Evolutionary conservation across 2,888 invertebrate species (phyloP).

Genomic region (Tetanocera ferruginea): DNA sequence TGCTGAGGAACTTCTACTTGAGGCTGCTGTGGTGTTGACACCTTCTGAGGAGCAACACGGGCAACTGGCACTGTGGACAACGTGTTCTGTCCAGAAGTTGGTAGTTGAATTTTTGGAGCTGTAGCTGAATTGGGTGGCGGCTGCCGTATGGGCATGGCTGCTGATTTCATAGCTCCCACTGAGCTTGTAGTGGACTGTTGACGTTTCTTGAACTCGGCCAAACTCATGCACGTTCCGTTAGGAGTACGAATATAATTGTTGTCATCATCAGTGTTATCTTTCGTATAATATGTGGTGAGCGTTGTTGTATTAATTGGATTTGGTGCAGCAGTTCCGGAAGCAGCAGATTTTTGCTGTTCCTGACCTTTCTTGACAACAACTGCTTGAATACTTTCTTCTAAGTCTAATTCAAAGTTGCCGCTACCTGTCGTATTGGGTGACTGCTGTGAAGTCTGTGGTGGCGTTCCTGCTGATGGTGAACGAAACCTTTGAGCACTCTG

Average conservation of each 20-base stretch:
- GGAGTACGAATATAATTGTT: constrained; percentile 58
- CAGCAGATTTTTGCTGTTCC: constrained; percentile 57
- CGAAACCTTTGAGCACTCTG: constrained; percentile 44
- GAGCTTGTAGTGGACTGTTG: constrained; percentile 21
- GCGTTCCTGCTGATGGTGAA: constrained; percentile 40
- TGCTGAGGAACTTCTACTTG: constrained; percentile 48
- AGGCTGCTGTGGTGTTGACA: constrained; percentile 55
- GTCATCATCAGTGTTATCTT: constrained; percentile 59
- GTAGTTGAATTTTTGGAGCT: constrained; percentile 50
- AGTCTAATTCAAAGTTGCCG: constrained; percentile 57
- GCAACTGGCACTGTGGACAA: constrained; percentile 50
- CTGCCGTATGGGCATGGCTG: constrained; percentile 39
- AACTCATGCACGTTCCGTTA: constrained; percentile 63
- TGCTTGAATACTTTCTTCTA: constrained; percentile 68
- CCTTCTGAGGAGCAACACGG: constrained; percentile 54
- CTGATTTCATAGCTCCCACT: constrained; percentile 3
- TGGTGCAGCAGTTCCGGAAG: constrained; percentile 47
- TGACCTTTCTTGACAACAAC: constrained; percentile 65
- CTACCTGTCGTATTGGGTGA: constrained; percentile 27
- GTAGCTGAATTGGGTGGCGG: constrained; percentile 42
- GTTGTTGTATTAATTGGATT: constrained; percentile 54
- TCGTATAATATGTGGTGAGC: constrained; percentile 60
- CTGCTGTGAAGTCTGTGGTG: constrained; percentile 35
- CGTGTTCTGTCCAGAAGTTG: constrained; percentile 48
- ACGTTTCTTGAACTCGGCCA: constrained; percentile 66